Evolutionary conservation across 2,113 vertebrate species (phyloP).

Genomic region (Corythornis madagascariensis): DNA sequence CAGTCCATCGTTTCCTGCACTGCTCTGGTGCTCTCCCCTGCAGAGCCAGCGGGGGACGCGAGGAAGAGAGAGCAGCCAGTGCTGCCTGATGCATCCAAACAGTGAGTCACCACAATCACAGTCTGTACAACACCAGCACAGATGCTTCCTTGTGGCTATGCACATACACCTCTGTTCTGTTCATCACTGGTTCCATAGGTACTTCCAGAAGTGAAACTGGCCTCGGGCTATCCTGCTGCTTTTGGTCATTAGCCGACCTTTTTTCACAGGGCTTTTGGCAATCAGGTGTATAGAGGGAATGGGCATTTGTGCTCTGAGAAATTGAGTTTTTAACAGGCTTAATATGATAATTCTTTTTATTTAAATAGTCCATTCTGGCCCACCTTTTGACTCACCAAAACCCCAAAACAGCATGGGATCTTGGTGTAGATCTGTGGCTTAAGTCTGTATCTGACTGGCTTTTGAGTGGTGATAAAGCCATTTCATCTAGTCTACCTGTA

Average conservation of each 20-base stretch:
- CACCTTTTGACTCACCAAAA: not conserved
- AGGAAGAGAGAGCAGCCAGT: conserved; percentile 78
- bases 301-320: not conserved
- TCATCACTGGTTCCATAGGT: not conserved
- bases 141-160: not conserved
- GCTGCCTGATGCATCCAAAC: conserved; percentile 77
- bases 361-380: not conserved
- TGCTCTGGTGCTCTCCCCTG: conserved; percentile 83
- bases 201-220: not conserved
- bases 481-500: not conserved
- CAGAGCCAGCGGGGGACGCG: conserved; percentile 79
- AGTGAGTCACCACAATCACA: conserved; percentile 72
- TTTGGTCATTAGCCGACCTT: not conserved
- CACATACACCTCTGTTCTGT: not conserved
- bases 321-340: not conserved
- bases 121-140: not conserved
- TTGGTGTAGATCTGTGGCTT: not conserved
- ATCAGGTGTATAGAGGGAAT: not conserved
- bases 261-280: not conserved
- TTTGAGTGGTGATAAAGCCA: not conserved
- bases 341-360: not conserved
- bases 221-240: not conserved
- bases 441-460: not conserved
- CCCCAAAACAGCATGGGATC: not conserved
- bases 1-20: conserved; percentile 91